Evolutionary conservation across 2,113 vertebrate species (phyloP), one percentile per base, ranked within the genome.

Genomic region (Erythrocebus patas): DNA sequence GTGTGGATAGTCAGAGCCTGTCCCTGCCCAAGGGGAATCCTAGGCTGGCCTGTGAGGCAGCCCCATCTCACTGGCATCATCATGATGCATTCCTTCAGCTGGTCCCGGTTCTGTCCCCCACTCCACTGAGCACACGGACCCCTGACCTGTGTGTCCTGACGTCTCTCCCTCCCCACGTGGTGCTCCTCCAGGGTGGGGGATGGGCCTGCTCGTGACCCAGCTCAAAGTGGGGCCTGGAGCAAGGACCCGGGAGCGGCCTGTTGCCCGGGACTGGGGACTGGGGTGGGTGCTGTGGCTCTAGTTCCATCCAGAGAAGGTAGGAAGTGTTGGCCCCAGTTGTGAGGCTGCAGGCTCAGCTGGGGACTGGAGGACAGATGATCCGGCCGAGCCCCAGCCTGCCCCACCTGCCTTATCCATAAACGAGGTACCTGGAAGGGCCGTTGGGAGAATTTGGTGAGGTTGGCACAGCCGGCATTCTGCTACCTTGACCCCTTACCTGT

Each of bases 341-440:
- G 25, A 59, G 35, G n/a, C 45, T 73, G n/a, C 57, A 20, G 14
- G 48, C 25, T 25, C 57, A 76, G n/a, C 72, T 9, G 3, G 20
- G 16, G 3, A 59, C 12, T 52, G 55, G 52, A 27, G 23, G 5
- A 8, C 73, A 14, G 84, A 35, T 8, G 11, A 25, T 18, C 61
- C 0, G 4, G 3, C 59, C 8, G 55, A 25, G n/a, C 4, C n/a
- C 13, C 16, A 1, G 25, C 13, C 70, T 22, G 13, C 8, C 43
- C 18, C 8, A 11, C 30, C 38, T 22, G 25, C 38, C 38, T 61
- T 32, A 14, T 32, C 50, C 18, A 0, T 5, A 80, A 17, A 7
- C 11, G 30, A 20, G 43, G 43, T 18, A 7, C 73, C 84, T 68
- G 55, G 30, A 22, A 50, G 48, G 81, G 30, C 50, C 6, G 0